phyloP scores from a whole-genome alignment of 2,888 invertebrate genomes.

The Stenotaenia linearis region DNA sequence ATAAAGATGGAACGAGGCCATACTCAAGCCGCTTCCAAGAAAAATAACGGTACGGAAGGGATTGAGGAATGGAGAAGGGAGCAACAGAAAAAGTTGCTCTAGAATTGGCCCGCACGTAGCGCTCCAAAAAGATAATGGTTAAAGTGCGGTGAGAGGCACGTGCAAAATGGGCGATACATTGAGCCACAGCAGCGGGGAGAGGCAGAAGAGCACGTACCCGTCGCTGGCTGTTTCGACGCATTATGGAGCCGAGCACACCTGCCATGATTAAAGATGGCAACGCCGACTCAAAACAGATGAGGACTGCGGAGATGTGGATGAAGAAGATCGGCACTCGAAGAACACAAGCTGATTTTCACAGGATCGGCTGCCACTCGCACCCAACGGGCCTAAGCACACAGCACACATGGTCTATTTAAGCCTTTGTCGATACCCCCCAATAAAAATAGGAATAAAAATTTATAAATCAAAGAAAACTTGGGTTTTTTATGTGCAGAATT shows the following conservation, averaged over 20 bases:
- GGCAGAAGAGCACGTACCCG: slow-evolving; percentile 34
- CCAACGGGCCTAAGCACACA: slow-evolving; percentile 29
- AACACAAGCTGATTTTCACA: not conserved
- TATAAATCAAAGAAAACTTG: not conserved
- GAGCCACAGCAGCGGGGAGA: slow-evolving; percentile 24
- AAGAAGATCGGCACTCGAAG: not conserved
- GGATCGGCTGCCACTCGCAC: slow-evolving; percentile 18
- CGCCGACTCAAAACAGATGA: slow-evolving; percentile 22
- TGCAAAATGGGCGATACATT: slow-evolving; percentile 18
- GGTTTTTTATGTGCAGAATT: not conserved
- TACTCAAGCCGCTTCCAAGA: slow-evolving; percentile 19
- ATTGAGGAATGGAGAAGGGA: slow-evolving; percentile 15
- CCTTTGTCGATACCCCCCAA: slow-evolving; percentile 17
- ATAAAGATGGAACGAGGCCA: slow-evolving; percentile 1
- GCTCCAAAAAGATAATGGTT: slow-evolving; percentile 13
- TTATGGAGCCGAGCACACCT: slow-evolving; percentile 37
- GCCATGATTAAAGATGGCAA: slow-evolving; percentile 33
- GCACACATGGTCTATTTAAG: slow-evolving; percentile 12
- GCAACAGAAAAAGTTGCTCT: not conserved
- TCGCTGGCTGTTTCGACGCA: slow-evolving; percentile 37
- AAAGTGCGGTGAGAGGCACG: slow-evolving; percentile 20
- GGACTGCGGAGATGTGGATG: slow-evolving; percentile 11
- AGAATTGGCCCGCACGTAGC: slow-evolving; percentile 20
- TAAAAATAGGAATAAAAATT: not conserved
- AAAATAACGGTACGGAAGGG: not conserved